A percentile compares a stretch with the other conserved stretches of the same genome.
phyloP scores from a whole-genome alignment of 2,888 invertebrate species.

The Bruchidius siliquastri region DNA sequence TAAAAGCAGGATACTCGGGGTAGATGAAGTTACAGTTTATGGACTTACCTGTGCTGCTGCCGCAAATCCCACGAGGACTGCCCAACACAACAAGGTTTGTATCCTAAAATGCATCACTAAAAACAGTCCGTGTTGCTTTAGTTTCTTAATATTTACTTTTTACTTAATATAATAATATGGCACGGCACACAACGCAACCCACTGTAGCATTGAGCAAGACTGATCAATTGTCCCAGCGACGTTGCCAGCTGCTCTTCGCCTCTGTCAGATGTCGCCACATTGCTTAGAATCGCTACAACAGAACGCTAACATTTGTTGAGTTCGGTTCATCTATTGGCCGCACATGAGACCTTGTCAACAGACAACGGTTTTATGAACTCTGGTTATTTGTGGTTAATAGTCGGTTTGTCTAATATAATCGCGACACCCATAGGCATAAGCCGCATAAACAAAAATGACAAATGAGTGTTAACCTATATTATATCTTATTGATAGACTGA shows the following conservation, averaged over 20 bases:
- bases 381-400: too few species aligned
- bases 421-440: too few species aligned
- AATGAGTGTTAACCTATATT: too few species aligned
- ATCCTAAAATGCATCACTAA: conserved; percentile 73
- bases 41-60: conserved; percentile 68
- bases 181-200: conserved; percentile 34
- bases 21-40: not conserved
- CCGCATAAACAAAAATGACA: too few species aligned
- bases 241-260: not conserved
- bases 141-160: conserved; percentile 38
- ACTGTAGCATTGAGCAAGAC: conserved; percentile 37
- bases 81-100: conserved; percentile 67
- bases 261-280: not conserved
- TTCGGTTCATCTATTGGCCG: not conserved
- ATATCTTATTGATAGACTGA: too few species aligned
- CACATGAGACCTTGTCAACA: too few species aligned
- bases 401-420: too few species aligned
- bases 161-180: conserved; percentile 18
- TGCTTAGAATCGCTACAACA: not conserved
- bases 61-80: conserved; percentile 69
- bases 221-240: conserved; percentile 32
- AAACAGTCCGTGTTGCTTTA: conserved; percentile 44
- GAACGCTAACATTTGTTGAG: not conserved
- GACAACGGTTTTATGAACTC: too few species aligned
- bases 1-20: conserved; percentile 7